Percentiles rank a stretch among this genome's conserved stretches.
These are phyloP conservation scores for Cotesia congregata DNA, from an alignment of 2,888 invertebrate genomes.

Conservation along the genomic window DNA sequence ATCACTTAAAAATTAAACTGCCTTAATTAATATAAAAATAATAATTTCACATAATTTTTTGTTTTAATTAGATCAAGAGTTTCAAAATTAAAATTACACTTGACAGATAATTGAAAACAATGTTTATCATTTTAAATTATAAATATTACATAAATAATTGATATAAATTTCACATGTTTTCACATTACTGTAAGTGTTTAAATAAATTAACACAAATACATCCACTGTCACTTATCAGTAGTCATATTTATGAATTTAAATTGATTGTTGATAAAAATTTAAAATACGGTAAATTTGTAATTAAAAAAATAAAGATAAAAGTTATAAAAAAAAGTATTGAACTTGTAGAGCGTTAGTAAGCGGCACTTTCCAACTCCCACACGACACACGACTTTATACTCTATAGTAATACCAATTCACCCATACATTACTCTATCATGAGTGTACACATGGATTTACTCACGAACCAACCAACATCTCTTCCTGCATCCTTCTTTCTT, in stretches of 20 bases:
- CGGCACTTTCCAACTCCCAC: conserved; percentile 45
- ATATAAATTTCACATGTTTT: conserved; percentile 42
- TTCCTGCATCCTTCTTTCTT: conserved; percentile 28
- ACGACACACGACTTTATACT: conserved; percentile 22
- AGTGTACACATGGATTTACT: conserved; percentile 20
- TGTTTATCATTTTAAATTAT: neutral
- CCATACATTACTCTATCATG: conserved; percentile 30
- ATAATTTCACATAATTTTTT: too few relatives aligned
- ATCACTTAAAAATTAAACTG: too few relatives aligned
- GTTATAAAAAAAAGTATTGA: conserved; percentile 22
- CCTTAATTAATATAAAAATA: too few relatives aligned
- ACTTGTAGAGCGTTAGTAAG: conserved; percentile 32
- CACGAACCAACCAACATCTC: conserved; percentile 15
- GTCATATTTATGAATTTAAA: neutral
- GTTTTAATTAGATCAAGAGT: too few relatives aligned
- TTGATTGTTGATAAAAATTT: too few relatives aligned
- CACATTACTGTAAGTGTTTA: conserved; percentile 21
- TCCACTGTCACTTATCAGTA: neutral
- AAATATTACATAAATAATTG: conserved; percentile 16
- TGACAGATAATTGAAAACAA: too few relatives aligned
- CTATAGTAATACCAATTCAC: neutral
- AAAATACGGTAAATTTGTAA: neutral
- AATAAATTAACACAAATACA: conserved; percentile 1
- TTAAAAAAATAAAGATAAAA: conserved; percentile 15
- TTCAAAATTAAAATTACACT: conserved; percentile 9